Conservation (phyloP, 2,888 invertebrate genomes). For the Euspilapteryx auroguttella region DNA sequence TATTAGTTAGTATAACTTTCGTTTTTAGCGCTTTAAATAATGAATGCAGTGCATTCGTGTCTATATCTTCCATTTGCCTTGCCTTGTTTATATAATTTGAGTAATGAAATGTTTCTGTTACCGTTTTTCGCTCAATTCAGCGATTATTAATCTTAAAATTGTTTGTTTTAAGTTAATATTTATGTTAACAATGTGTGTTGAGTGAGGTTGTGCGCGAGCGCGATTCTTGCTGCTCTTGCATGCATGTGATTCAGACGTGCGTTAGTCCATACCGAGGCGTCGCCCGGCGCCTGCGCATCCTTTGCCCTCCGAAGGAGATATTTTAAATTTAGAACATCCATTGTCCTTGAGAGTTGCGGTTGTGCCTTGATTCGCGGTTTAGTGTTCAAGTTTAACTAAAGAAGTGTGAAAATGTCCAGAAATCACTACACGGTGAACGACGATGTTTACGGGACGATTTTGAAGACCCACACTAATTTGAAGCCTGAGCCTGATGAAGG, state of each 20-base stretch:
- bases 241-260: slow-evolving; percentile 47
- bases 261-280: slow-evolving; percentile 55
- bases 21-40: too few relatives aligned
- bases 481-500: slow-evolving; percentile 21
- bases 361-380: too few relatives aligned
- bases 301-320: slow-evolving; percentile 36
- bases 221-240: slow-evolving; percentile 44
- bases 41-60: too few relatives aligned
- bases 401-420: slow-evolving; percentile 28
- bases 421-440: slow-evolving; percentile 48
- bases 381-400: too few relatives aligned
- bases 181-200: slow-evolving; percentile 48
- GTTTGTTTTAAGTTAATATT: slow-evolving; percentile 33
- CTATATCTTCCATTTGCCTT: too few relatives aligned
- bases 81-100: too few relatives aligned
- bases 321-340: slow-evolving; percentile 52
- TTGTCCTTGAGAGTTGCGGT: too few relatives aligned
- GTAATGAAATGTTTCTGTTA: too few relatives aligned
- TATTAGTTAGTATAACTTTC: too few relatives aligned
- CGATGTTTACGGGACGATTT: slow-evolving; percentile 46
- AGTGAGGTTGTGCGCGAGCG: slow-evolving; percentile 23
- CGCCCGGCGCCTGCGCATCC: too few relatives aligned
- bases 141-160: too few relatives aligned
- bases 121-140: too few relatives aligned
- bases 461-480: slow-evolving; percentile 26